These are phyloP conservation scores for Yponomeuta plumbellus DNA, from an alignment of 2,888 invertebrate species.

Conservation along the genomic window DNA sequence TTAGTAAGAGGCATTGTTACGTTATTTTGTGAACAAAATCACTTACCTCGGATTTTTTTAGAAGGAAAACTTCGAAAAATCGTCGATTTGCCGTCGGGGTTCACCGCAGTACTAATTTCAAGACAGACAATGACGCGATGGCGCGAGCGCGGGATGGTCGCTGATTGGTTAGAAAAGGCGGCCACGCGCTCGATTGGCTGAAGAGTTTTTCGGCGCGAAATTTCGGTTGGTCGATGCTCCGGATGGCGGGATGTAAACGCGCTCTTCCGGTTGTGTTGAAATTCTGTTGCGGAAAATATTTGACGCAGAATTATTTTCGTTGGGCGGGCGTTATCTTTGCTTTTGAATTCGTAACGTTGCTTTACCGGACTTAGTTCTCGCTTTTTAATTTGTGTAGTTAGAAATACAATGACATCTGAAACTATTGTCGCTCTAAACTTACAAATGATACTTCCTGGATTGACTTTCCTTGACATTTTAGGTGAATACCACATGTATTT, in stretches of 20 bases:
- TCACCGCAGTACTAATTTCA: slow-evolving; percentile 73
- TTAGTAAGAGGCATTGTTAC: neutral
- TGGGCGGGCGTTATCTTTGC: neutral
- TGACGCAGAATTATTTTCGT: neutral
- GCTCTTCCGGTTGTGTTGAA: slow-evolving; percentile 61
- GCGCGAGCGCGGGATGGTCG: slow-evolving; percentile 70
- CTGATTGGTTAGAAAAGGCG: slow-evolving; percentile 71
- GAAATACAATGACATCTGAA: no score
- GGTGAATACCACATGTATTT: neutral
- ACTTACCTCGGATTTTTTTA: slow-evolving; percentile 27
- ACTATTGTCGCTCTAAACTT: no score
- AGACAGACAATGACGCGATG: slow-evolving; percentile 74
- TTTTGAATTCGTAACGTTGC: neutral
- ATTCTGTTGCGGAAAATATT: slow-evolving; percentile 8
- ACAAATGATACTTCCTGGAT: no score
- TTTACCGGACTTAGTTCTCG: neutral
- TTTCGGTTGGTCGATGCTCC: slow-evolving; percentile 72
- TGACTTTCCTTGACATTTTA: no score
- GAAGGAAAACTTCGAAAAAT: slow-evolving; percentile 60
- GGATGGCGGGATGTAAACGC: slow-evolving; percentile 70
- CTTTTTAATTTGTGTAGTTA: no score
- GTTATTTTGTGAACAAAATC: slow-evolving; percentile 24
- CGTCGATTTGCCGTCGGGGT: slow-evolving; percentile 70
- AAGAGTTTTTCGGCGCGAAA: slow-evolving; percentile 66
- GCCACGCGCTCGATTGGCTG: slow-evolving; percentile 59